phyloP scores from a whole-genome alignment of 2,797 vertebrate genomes.

The Spinus olivaceus region DNA sequence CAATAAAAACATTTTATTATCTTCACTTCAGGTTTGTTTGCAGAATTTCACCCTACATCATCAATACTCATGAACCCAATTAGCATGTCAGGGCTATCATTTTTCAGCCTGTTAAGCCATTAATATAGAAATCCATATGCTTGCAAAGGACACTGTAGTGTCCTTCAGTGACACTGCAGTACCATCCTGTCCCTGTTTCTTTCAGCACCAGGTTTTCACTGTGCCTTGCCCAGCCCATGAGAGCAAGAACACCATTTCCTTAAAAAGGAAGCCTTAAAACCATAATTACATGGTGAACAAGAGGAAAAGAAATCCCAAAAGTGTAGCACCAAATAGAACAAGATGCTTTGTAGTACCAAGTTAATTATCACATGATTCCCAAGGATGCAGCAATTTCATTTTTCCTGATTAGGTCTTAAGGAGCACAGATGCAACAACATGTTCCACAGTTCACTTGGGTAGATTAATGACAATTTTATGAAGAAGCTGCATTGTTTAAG shows the following conservation, averaged over 20 bases:
- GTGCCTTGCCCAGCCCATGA: neutral
- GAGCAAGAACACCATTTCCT: neutral
- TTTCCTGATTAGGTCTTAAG: neutral
- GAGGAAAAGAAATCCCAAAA: neutral
- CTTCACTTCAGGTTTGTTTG: neutral
- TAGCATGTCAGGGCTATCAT: rapidly evolving
- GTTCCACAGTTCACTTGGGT: rapidly evolving
- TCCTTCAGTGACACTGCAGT: too few species aligned
- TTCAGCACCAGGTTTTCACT: neutral
- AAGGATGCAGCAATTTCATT: neutral
- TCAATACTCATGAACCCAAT: neutral
- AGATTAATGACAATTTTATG: neutral
- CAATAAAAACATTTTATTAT: neutral
- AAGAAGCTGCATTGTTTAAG: neutral
- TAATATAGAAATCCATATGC: neutral
- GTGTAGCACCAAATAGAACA: neutral
- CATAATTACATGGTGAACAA: neutral
- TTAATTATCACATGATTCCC: rapidly evolving
- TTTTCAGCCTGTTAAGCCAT: neutral
- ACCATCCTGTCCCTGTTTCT: neutral
- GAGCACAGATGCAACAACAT: neutral
- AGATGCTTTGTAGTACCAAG: neutral
- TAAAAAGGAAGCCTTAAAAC: neutral
- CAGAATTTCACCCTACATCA: neutral
- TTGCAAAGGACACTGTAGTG: rapidly evolving